These are phyloP conservation scores for Thecophora atra DNA, from an alignment of 2,888 invertebrate species.

Conservation along the genomic window DNA sequence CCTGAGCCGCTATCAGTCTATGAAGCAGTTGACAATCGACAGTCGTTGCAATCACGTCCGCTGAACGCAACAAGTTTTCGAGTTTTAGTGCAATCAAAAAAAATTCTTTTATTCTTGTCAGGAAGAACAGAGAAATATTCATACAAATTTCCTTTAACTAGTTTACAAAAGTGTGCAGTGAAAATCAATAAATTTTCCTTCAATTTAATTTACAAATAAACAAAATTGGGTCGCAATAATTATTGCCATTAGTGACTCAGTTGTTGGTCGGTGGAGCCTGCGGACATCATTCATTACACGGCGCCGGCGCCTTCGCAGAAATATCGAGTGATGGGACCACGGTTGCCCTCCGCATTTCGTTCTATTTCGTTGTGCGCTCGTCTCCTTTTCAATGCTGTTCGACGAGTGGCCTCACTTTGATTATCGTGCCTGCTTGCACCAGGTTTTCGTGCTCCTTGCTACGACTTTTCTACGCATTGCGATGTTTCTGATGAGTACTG, in stretches of 20 bases:
- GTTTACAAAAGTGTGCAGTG: neutral
- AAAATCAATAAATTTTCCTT: slow-evolving; percentile 8
- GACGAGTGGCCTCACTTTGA: slow-evolving; percentile 47
- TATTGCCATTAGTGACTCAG: slow-evolving; percentile 14
- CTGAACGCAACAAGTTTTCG: slow-evolving; percentile 32
- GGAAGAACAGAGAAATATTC: no score
- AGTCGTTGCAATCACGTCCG: slow-evolving; percentile 31
- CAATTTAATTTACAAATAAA: neutral
- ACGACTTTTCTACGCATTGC: slow-evolving; percentile 51
- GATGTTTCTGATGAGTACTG: slow-evolving; percentile 58
- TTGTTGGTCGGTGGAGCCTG: no score
- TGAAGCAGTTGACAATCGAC: slow-evolving; percentile 34
- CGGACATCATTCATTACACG: no score
- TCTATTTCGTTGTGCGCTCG: neutral
- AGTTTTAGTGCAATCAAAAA: no score
- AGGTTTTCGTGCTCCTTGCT: slow-evolving; percentile 54
- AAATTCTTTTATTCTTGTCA: no score
- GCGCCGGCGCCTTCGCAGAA: no score
- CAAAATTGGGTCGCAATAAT: neutral
- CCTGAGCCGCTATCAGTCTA: slow-evolving; percentile 19
- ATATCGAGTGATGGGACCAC: slow-evolving; percentile 21
- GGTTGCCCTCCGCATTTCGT: neutral
- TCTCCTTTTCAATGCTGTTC: no score
- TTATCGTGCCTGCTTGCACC: slow-evolving; percentile 56
- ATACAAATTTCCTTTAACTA: no score